Base-by-base conservation (phyloP, 2,888 invertebrate species). In the Muscina levida region DNA sequence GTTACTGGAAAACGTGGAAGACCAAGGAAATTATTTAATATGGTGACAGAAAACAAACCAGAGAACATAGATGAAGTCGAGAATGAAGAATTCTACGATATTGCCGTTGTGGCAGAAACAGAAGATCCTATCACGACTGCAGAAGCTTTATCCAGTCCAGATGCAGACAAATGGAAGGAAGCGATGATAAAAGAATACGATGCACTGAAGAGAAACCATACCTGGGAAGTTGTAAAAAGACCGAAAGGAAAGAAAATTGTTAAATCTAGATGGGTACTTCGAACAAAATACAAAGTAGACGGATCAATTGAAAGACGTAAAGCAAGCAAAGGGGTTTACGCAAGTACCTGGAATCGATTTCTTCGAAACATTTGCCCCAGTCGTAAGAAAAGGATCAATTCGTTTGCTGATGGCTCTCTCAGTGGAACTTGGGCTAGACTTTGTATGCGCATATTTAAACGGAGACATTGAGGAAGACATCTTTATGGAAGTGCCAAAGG, bases 281-380 rank as follows among this genome's bases (percentile, higher is more conserved):
- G 31, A 57, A 72, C n/a, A 66, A 71, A 24, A 44, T n/a, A 76
- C 39, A 83, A 85, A 53, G 79, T 82, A 24, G 82, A 85, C 17
- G 86, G 85, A 59, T 78, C 78, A 39, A 51, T 85, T 2, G 78
- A 78, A 6, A 81, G 83, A 24, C 82, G 84, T 44, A 88, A 87
- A 72, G 86, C 87, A 11, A 71, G 79, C 71, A 46, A 77, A 57
- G 19, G 73, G 77, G 17, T 78, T 44, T 31, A 56, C 59, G 5
- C 77, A 78, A 51, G 57, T 37, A 51, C 72, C 67, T 39, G 77
- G 51, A 39, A 67, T 66, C 48, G 71, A 72, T 31, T 78, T n/a
- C n/a, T n/a, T n/a, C n/a, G 19, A 59, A 19, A 78, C 78, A 0
- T 78, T 51, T 42, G 65, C 75, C 15, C 59, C 79, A 0, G 79